Conservation (phyloP, 2,113 vertebrate species). For the Tautogolabrus adspersus region DNA sequence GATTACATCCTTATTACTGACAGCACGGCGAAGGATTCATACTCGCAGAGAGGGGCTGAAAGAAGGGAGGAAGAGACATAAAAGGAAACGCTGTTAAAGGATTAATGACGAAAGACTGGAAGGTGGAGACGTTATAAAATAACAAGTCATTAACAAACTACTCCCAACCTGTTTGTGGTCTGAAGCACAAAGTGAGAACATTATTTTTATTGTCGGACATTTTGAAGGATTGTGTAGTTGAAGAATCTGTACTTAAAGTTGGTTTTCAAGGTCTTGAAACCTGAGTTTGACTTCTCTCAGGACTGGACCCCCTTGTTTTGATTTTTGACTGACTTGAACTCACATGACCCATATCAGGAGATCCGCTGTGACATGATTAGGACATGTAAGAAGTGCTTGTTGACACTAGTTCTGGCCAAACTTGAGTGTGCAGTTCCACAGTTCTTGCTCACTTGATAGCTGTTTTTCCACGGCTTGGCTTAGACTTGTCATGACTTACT, state of each 20-base stretch:
- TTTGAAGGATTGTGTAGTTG: too few species aligned
- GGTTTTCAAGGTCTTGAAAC: too few species aligned
- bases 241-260: too few species aligned
- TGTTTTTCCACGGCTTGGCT: too few species aligned
- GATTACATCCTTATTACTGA: slow-evolving; percentile 48
- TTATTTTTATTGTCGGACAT: too few species aligned
- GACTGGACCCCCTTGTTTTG: too few species aligned
- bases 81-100: slow-evolving; percentile 8
- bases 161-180: neutral
- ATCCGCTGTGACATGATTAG: too few species aligned
- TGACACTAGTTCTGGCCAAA: neutral
- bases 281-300: too few species aligned
- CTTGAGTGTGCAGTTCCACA: neutral
- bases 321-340: too few species aligned
- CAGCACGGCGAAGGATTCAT: slow-evolving; percentile 38
- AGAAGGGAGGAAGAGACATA: neutral
- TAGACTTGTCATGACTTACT: too few species aligned
- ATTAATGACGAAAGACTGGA: neutral
- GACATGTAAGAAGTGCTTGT: too few species aligned
- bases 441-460: fast-evolving
- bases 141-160: slow-evolving; percentile 6
- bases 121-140: slow-evolving; percentile 11
- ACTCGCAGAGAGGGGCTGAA: neutral
- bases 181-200: neutral
- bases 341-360: too few species aligned